Evolutionary conservation across 2,888 invertebrate species (phyloP).

Genomic region (Polia nebulosa): DNA sequence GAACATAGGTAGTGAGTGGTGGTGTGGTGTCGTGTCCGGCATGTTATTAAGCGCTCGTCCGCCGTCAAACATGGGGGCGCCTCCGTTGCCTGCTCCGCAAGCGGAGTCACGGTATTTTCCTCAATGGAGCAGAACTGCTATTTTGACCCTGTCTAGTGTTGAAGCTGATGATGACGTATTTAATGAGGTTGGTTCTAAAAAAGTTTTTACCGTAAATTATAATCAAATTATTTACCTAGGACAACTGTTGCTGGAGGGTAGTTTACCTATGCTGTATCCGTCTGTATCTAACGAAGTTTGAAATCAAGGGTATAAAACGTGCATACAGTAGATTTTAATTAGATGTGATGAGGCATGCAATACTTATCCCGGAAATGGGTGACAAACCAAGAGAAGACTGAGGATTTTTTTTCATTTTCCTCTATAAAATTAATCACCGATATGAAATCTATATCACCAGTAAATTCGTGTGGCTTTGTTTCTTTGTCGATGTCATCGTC

Average conservation of each 20-base stretch:
- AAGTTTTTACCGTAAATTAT: neutral
- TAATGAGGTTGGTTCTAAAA: constrained; percentile 67
- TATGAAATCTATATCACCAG: neutral
- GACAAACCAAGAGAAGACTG: neutral
- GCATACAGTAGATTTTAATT: too few relatives aligned
- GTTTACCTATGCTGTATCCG: neutral
- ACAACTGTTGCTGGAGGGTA: neutral
- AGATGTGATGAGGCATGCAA: too few relatives aligned
- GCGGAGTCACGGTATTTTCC: constrained; percentile 78
- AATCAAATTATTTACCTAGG: neutral
- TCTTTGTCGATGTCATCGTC: neutral
- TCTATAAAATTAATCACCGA: neutral
- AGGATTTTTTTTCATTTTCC: neutral
- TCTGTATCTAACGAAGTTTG: neutral
- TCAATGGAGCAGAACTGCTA: constrained; percentile 84
- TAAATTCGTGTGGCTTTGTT: neutral
- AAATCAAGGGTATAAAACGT: too few relatives aligned
- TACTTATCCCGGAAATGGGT: neutral
- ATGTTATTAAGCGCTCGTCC: constrained; percentile 77
- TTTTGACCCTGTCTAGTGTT: constrained; percentile 75
- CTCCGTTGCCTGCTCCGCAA: constrained; percentile 69
- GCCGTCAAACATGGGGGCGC: constrained; percentile 77
- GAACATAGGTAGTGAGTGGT: constrained; percentile 43
- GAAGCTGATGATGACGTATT: constrained; percentile 68
- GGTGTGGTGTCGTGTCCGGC: constrained; percentile 56